These are phyloP conservation scores for Zonotrichia leucophrys DNA, from an alignment of 2,113 vertebrate genomes.

Conservation along the genomic window DNA sequence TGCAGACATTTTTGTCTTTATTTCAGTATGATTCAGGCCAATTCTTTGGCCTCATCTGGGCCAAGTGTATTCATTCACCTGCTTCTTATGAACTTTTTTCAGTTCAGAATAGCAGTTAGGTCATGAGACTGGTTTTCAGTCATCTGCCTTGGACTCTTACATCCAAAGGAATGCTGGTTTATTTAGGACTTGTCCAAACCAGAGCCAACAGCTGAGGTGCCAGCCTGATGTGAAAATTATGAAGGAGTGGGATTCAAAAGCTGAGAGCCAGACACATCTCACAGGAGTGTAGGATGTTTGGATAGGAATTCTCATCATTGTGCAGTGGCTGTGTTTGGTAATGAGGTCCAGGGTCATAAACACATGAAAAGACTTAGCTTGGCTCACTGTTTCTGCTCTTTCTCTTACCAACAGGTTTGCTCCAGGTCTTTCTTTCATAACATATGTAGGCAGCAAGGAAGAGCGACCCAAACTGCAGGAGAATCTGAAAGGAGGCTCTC, in stretches of 20 bases:
- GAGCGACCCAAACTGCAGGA: conserved; percentile 78
- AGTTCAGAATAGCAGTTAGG: neutral
- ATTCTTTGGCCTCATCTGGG: neutral
- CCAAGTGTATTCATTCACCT: neutral
- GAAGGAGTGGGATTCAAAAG: neutral
- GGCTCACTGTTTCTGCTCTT: neutral
- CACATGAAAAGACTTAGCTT: neutral
- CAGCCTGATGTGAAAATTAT: neutral
- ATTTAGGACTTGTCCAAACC: neutral
- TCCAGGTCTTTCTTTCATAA: conserved; percentile 79
- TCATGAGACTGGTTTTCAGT: neutral
- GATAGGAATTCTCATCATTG: neutral
- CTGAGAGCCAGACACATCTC: neutral
- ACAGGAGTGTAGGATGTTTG: neutral
- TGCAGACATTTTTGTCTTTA: neutral
- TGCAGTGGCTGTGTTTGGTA: neutral
- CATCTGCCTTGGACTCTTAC: neutral
- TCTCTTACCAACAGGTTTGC: conserved; percentile 77
- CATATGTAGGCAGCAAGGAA: conserved; percentile 85
- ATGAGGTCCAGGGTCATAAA: neutral
- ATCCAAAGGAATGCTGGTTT: neutral
- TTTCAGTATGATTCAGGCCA: neutral
- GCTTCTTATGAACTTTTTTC: neutral
- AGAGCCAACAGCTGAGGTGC: neutral
- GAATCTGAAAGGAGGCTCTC: conserved; percentile 34